Base-by-base conservation (phyloP, 1,140 invertebrate species). In the Diachasma alloeum region DNA sequence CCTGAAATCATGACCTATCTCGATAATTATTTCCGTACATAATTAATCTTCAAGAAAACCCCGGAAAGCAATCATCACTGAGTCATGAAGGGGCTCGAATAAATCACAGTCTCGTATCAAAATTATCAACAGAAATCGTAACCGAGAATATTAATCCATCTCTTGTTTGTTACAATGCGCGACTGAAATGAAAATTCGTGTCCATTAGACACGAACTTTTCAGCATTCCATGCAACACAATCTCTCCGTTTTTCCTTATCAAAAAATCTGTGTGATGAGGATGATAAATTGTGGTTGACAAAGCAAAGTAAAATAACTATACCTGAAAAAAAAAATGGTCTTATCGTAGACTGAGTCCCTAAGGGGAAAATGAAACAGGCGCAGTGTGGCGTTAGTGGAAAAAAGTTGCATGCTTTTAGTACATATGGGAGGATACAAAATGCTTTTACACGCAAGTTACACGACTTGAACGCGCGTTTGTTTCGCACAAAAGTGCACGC, bases 401-500 rank as follows among this genome's bases (percentile, higher is more conserved):
- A 66, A 66, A 66, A 31, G 31, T 31, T 66, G 8, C 8, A 66
- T 66, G 31, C 31, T 66, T 31, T 66, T 31, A 31, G 15, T 66
- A 36, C 22, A 36, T 22, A 24, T 56, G 59, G 22, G 26, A 66
- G 31, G 15, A 66, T 53, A 53, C 48, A 53, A 66, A 26, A 66
- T 66, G 59, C 59, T 66, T 66, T 66, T 66, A 66, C 59, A 66
- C 24, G 31, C 31, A 66, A 66, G 59, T 66, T 36, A 66, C 24
- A 66, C 59, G 31, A 66, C 59, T 66, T 66, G 59, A 66, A 66
- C 15, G 48, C n/a, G 48, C 59, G 24, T 36, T 36, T 66, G 59
- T 66, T 31, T 26, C 24, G 22, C 59, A 66, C 31, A 66, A 66
- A 31, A 36, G 31, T 66, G 31, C 22, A 66, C 36, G 2, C 31